Evolutionary conservation across 2,113 vertebrate genomes (phyloP).

Genomic region (Rynchops niger): DNA sequence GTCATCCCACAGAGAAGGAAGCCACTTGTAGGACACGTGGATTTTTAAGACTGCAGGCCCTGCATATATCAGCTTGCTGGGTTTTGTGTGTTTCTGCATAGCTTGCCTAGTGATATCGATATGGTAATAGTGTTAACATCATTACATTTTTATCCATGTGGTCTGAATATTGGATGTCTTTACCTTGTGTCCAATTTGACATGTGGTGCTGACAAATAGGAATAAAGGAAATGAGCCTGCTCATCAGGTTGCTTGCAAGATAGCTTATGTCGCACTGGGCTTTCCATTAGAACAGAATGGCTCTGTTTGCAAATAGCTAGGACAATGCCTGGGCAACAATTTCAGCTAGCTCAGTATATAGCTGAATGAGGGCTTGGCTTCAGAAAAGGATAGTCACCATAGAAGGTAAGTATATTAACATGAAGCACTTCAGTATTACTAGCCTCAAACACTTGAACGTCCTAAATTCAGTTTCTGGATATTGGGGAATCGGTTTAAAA

Average conservation of each 20-base stretch:
- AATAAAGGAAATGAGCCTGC: not conserved
- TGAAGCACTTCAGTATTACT: not conserved
- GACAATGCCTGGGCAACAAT: not conserved
- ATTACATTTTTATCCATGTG: not conserved
- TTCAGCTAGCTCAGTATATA: not conserved
- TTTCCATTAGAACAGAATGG: not conserved
- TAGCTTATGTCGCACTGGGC: not conserved
- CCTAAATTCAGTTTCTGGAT: not conserved
- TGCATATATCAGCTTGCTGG: not conserved
- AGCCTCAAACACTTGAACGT: not conserved
- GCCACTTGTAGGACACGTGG: not conserved
- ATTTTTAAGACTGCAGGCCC: not conserved
- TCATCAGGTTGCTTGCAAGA: not conserved
- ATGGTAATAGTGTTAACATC: not conserved
- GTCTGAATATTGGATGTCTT: not conserved
- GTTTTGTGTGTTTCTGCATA: not conserved
- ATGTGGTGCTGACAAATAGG: not conserved
- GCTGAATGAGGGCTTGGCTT: not conserved
- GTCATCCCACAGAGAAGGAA: not conserved
- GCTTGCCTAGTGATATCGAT: not conserved
- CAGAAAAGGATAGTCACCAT: not conserved
- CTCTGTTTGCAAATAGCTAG: not conserved
- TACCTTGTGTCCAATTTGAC: not conserved
- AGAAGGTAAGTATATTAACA: not conserved
- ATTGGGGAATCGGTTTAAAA: not conserved